phyloP scores from a whole-genome alignment of 2,113 vertebrate species.

The Xiphias gladius region DNA sequence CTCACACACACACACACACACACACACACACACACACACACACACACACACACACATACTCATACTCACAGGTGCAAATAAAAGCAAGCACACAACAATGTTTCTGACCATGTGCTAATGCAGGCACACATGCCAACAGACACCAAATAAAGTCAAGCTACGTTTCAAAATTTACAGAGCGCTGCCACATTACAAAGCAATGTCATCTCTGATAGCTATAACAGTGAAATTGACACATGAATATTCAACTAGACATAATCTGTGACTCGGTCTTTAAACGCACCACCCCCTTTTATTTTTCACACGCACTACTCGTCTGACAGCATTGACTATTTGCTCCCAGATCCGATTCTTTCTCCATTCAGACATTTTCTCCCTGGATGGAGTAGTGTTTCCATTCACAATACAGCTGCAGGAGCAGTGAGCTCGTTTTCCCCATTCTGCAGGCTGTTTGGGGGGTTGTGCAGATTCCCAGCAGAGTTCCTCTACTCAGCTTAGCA shows the following conservation, averaged over 20 bases:
- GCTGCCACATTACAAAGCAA: background rate
- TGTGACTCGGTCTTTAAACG: conserved; percentile 4
- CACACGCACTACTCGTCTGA: conserved; percentile 3
- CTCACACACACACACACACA: conserved; percentile 19
- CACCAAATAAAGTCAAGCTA: conserved; percentile 6
- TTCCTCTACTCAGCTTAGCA: conserved; percentile 48
- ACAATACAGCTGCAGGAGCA: conserved; percentile 29
- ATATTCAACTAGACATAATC: conserved; percentile 14
- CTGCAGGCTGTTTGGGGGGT: conserved; percentile 39
- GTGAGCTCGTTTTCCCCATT: conserved; percentile 30
- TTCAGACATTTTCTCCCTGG: conserved; percentile 28
- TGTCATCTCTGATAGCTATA: conserved; percentile 22
- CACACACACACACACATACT: conserved; percentile 54
- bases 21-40: background rate
- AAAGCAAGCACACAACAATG: conserved; percentile 51
- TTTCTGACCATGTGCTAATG: conserved; percentile 30
- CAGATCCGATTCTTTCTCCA: conserved; percentile 14
- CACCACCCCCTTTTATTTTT: background rate
- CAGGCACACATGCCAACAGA: conserved; percentile 9
- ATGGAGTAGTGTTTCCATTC: conserved; percentile 44
- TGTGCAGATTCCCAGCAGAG: conserved; percentile 61
- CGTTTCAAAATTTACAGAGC: background rate
- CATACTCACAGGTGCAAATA: conserved; percentile 28
- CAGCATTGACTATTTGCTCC: background rate
- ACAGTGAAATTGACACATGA: conserved; percentile 2